A percentile compares a stretch with the other conserved stretches of the same genome.
These are phyloP conservation scores for Tauraco erythrolophus DNA, from an alignment of 2,113 vertebrate species.

Conservation along the genomic window DNA sequence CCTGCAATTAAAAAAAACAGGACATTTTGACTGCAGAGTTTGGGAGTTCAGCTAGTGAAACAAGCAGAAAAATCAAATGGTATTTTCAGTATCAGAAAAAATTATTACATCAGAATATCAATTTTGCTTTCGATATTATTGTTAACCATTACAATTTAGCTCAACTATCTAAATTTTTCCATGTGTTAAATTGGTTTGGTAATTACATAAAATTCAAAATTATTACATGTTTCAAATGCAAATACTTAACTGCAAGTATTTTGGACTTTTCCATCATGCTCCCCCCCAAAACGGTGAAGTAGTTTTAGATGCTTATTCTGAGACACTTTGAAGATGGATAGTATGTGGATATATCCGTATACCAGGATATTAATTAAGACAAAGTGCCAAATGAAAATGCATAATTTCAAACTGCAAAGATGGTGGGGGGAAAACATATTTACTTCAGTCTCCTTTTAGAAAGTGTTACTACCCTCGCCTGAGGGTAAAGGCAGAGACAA, in stretches of 20 bases:
- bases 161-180: neutral
- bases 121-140: neutral
- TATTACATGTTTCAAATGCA: neutral
- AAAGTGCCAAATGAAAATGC: neutral
- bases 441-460: neutral
- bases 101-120: neutral
- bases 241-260: neutral
- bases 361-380: neutral
- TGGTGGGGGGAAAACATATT: neutral
- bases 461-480: neutral
- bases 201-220: neutral
- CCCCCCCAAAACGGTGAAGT: accelerated
- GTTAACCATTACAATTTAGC: neutral
- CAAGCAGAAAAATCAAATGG: neutral
- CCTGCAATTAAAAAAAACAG: neutral
- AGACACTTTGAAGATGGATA: neutral
- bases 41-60: neutral
- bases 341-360: neutral
- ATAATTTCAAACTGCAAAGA: neutral
- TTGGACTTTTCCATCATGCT: neutral
- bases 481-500: neutral
- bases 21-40: neutral
- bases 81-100: neutral
- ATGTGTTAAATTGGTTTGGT: neutral
- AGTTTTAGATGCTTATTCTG: neutral